A percentile compares a stretch with the other conserved stretches of the same genome.
These are phyloP conservation scores for Drosophila borealis DNA, from an alignment of 2,888 invertebrate genomes.

Conservation along the genomic window DNA sequence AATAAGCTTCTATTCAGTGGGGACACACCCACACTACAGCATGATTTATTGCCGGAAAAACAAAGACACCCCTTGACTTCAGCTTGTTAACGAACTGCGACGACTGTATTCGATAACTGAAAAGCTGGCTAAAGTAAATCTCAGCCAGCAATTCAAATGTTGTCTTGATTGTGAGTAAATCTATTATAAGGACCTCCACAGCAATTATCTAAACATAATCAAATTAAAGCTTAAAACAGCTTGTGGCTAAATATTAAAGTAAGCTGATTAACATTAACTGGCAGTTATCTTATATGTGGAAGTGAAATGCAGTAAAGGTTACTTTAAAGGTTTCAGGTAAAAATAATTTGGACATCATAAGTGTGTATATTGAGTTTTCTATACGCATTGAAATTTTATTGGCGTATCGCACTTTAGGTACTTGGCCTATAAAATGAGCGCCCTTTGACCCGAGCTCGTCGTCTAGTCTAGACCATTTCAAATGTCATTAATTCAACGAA, in stretches of 20 bases:
- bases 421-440: slow-evolving; percentile 1
- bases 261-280: slow-evolving; percentile 17
- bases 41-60: slow-evolving; percentile 75
- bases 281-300: neutral
- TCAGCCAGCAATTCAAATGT: slow-evolving; percentile 48
- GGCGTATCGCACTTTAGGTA: neutral
- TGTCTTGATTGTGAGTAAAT: slow-evolving; percentile 29
- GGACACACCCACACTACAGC: slow-evolving; percentile 61
- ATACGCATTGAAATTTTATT: slow-evolving; percentile 3
- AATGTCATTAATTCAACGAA: slow-evolving; percentile 26
- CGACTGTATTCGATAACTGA: slow-evolving; percentile 36
- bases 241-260: neutral
- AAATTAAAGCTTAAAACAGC: slow-evolving; percentile 14
- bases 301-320: too few species aligned
- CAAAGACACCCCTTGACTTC: slow-evolving; percentile 68
- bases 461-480: slow-evolving; percentile 9
- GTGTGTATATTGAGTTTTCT: too few species aligned
- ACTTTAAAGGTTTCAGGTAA: too few species aligned
- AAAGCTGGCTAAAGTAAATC: slow-evolving; percentile 63
- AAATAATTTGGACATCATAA: too few species aligned
- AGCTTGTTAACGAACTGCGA: slow-evolving; percentile 61
- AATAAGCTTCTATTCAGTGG: slow-evolving; percentile 74
- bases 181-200: slow-evolving; percentile 18
- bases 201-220: slow-evolving; percentile 9
- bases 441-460: neutral